Conservation (phyloP, 2,888 invertebrate species). For the Anthrax anthrax region DNA sequence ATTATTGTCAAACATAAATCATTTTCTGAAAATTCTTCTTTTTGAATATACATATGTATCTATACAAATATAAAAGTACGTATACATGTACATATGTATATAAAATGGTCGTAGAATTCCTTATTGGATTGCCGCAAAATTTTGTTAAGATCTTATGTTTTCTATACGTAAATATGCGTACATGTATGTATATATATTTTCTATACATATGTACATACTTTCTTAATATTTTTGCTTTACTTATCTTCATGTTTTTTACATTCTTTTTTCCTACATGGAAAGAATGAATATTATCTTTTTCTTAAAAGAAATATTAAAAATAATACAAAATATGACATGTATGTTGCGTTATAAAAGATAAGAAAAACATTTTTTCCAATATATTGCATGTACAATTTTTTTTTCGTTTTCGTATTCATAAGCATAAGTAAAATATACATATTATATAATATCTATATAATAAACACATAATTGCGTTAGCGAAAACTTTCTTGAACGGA, state of each 20-base stretch:
- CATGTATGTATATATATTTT: not conserved
- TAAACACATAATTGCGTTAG: slow-evolving; percentile 1
- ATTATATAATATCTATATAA: not conserved
- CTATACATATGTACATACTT: not conserved
- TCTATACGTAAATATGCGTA: too few species aligned
- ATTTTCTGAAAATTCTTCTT: slow-evolving; percentile 10
- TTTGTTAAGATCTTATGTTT: slow-evolving; percentile 3
- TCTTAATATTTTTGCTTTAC: not conserved
- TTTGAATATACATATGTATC: too few species aligned
- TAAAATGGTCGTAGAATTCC: slow-evolving; percentile 4
- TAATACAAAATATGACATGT: too few species aligned
- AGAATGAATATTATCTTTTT: too few species aligned
- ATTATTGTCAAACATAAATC: slow-evolving; percentile 13
- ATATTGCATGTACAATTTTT: too few species aligned
- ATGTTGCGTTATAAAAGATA: too few species aligned
- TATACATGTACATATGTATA: too few species aligned
- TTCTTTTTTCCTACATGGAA: too few species aligned
- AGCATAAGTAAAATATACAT: not conserved
- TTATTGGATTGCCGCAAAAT: slow-evolving; percentile 7
- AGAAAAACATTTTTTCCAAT: too few species aligned
- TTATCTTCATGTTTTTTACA: too few species aligned
- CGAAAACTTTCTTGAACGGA: slow-evolving; percentile 10
- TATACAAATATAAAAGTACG: too few species aligned
- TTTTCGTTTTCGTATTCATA: not conserved
- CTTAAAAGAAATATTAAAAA: too few species aligned